Evolutionary conservation across 92 coral and sea anemone genomes (phyloP), one percentile per base, ranked within the genome.

Genomic region (Isaurus tuberculatus): DNA sequence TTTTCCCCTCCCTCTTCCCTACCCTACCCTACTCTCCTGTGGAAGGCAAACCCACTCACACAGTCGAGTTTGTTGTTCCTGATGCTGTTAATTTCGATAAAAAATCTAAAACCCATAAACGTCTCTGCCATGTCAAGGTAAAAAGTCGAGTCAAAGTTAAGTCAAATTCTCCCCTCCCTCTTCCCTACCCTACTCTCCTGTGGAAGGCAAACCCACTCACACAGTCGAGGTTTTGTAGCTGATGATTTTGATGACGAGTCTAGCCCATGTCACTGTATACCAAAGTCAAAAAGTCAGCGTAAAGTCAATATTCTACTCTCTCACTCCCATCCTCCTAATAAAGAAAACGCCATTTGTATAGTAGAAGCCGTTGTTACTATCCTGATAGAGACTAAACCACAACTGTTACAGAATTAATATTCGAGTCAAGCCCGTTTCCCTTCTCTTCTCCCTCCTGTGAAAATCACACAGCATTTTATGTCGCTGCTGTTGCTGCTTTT

Each of bases 151-250:
- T 49, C 57, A n/a, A 49, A 10, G 57, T 49, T n/a, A 49, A 49
- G 57, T 49, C 19, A 10, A n/a, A 10, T 49, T 10, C 14, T 49
- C 57, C 57, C 57, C 14, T 49, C 57, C 57, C 57, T 49, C 57
- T 49, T 49, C 57, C 57, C 57, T 49, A 49, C 57, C 57, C 57
- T 49, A 0, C 57, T 49, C 57, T 49, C 63, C 63, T 40, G 44
- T 40, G 44, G 44, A 40, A 5, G 44, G 10, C 44, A 40, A 40
- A 3, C 44, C n/a, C 44, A 53, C 63, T 53, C 63, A 53, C 63
- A 17, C 22, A 53, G 25, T 53, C 63, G 25, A 53, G 63, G 7
- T 53, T 8, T 0, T 53, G 20, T 17, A 13, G 63, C 25, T 53
- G 25, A 19, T 53, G 63, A 19, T 53, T 1, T 53, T 53, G 63